phyloP scores from a whole-genome alignment of 1,140 invertebrate genomes.

The Cheumatopsyche charites region DNA sequence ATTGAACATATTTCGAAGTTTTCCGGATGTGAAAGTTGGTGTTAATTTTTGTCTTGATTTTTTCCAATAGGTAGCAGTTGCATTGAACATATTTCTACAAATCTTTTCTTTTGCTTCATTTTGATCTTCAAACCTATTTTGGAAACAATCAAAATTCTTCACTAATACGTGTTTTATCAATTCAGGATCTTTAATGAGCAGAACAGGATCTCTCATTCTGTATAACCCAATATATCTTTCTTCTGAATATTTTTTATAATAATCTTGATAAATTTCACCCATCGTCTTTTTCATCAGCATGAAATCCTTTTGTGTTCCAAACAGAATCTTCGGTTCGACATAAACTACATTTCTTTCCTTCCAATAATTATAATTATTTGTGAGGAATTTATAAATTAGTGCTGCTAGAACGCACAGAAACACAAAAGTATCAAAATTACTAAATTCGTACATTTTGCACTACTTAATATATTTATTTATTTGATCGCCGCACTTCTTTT shows the following conservation, averaged over 20 bases:
- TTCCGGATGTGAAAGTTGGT: conserved; percentile 55
- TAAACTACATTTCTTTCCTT: conserved; percentile 54
- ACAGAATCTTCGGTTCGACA: conserved; percentile 52
- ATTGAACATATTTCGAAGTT: conserved; percentile 56
- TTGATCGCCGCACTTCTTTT: too few relatives aligned
- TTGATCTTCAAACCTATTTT: conserved; percentile 50
- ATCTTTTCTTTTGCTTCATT: conserved; percentile 34
- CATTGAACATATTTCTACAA: conserved; percentile 44
- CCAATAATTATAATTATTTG: conserved; percentile 54
- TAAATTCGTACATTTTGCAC: too few relatives aligned
- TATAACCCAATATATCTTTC: conserved; percentile 56
- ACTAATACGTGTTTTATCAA: conserved; percentile 61
- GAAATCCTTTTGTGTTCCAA: conserved; percentile 52
- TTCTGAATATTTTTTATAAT: conserved; percentile 48
- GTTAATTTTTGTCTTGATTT: conserved; percentile 52
- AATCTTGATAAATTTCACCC: conserved; percentile 48
- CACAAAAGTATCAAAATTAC: background rate
- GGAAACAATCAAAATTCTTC: conserved; percentile 64
- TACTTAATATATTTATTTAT: too few relatives aligned
- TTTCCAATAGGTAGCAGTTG: conserved; percentile 60
- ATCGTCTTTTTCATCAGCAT: conserved; percentile 48
- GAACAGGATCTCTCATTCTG: conserved; percentile 53
- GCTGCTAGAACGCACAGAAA: background rate
- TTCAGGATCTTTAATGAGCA: conserved; percentile 62
- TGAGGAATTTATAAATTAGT: background rate